Evolutionary conservation across 2,888 invertebrate species (phyloP), one percentile per base, ranked within the genome.

Genomic region (Ichneumon xanthorius): DNA sequence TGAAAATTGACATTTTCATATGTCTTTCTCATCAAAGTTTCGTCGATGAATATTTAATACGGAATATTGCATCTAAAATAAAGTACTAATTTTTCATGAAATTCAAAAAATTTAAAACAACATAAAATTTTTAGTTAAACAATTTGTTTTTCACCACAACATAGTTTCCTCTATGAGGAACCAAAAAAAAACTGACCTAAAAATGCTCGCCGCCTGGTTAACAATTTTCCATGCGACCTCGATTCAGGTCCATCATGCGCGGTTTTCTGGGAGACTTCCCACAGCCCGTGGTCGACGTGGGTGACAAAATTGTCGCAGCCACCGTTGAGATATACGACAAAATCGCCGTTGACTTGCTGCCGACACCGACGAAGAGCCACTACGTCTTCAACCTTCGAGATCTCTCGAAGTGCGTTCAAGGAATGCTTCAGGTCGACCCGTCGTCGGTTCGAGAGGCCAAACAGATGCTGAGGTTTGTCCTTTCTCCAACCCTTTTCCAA

Each of bases 331-430:
- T 98, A 2, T 99, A 99, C 92, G 95, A 96, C 87, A 96, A 96
- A 89, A 97, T 98, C 65, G 96, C 97, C 19, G 94, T 95, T 0
- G 97, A 97, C 90, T 95, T 99, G 88, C 94, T 99, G 40, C 99
- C 99, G 0, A 99, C 98, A 0, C 99, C 99, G 0, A 96, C 97
- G 37, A 98, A 98, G 93, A 97, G 97, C 0, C 98, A 99, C 94
- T 99, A 99, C 91, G 96, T 98, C 16, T 99, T 99, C 93, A 99
- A 99, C 94, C 94, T 99, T 89, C 95, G 99, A 67, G 98, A 98
- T 94, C 95, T 98, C 58, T 98, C 98, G 11, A 98, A 98, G 93
- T 97, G 97, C 85, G 95, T 98, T 90, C 98, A 98, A 94, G 98
- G 98, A n/a, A 96, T 98, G 9, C 94, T 98, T 75, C 98, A 98